phyloP scores from a whole-genome alignment of 2,113 vertebrate species.

The Crocuta crocuta region DNA sequence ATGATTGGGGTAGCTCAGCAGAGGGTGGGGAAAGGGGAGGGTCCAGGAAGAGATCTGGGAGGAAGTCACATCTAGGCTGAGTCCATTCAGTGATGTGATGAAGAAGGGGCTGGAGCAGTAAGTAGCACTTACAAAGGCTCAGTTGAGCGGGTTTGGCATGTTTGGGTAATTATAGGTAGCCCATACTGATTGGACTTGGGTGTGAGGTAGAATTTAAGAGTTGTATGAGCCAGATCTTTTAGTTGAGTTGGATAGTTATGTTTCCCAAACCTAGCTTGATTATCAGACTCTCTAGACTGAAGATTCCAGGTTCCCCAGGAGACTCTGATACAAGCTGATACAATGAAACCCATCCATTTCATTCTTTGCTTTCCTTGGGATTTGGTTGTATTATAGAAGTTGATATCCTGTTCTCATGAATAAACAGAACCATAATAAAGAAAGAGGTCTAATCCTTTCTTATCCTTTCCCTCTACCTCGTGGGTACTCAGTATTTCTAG shows the following conservation, averaged over 20 bases:
- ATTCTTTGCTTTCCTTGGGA: background rate
- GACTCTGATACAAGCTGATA: background rate
- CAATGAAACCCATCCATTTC: background rate
- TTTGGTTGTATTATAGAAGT: background rate
- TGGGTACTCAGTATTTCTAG: background rate
- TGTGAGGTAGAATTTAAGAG: background rate
- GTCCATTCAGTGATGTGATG: background rate
- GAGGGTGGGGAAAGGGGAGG: background rate
- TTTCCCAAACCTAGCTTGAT: background rate
- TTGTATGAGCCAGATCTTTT: background rate
- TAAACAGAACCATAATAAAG: background rate
- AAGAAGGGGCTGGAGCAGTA: background rate
- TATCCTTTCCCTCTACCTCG: background rate
- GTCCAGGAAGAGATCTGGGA: background rate
- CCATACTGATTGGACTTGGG: background rate
- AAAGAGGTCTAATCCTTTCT: background rate
- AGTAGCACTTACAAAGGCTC: background rate
- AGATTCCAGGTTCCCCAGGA: background rate
- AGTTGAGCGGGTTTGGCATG: background rate
- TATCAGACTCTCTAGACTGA: background rate
- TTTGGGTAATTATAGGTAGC: background rate
- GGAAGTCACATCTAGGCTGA: background rate
- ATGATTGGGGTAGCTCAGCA: background rate
- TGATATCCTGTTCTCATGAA: background rate
- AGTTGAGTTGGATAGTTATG: background rate